Evolutionary conservation across 2,888 invertebrate genomes (phyloP).

Genomic region (Blera fallax): DNA sequence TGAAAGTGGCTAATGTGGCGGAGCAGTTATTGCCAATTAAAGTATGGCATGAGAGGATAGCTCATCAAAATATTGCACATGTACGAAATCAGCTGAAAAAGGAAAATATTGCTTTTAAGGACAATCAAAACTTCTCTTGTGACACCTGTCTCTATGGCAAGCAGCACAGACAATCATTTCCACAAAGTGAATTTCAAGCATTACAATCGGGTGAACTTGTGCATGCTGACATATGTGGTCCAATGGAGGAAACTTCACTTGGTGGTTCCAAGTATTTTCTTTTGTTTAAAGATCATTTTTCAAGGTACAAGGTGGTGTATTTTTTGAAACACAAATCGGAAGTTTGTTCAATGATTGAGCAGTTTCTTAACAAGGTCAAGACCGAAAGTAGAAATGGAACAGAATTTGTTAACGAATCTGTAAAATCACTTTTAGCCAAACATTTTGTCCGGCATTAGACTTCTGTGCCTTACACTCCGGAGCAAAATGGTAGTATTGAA

Average conservation of each 20-base stretch:
- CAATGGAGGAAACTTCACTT: constrained; percentile 46
- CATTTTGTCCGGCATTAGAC: constrained; percentile 73
- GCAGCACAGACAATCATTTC: constrained; percentile 69
- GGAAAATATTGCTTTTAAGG: constrained; percentile 53
- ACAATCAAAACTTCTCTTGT: constrained; percentile 54
- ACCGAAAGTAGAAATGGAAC: too few relatives aligned
- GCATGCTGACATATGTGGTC: constrained; percentile 67
- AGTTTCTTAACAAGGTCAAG: too few relatives aligned
- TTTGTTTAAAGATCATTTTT: constrained; percentile 63
- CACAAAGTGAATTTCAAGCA: not conserved
- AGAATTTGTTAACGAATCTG: too few relatives aligned
- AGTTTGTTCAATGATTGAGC: too few relatives aligned
- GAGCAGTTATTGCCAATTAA: not conserved
- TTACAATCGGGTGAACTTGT: constrained; percentile 57
- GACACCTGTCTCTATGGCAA: constrained; percentile 73
- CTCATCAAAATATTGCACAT: constrained; percentile 72
- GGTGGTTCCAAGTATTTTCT: constrained; percentile 71
- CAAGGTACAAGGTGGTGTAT: constrained; percentile 47
- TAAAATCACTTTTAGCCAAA: constrained; percentile 69
- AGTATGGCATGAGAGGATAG: constrained; percentile 74
- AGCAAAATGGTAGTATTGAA: constrained; percentile 65
- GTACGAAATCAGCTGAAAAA: constrained; percentile 64
- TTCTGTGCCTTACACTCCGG: constrained; percentile 64
- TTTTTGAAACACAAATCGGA: too few relatives aligned
- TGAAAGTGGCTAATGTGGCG: too few relatives aligned